Conservation (phyloP, 2,888 invertebrate genomes). For the Conops quadrifasciatus region DNA sequence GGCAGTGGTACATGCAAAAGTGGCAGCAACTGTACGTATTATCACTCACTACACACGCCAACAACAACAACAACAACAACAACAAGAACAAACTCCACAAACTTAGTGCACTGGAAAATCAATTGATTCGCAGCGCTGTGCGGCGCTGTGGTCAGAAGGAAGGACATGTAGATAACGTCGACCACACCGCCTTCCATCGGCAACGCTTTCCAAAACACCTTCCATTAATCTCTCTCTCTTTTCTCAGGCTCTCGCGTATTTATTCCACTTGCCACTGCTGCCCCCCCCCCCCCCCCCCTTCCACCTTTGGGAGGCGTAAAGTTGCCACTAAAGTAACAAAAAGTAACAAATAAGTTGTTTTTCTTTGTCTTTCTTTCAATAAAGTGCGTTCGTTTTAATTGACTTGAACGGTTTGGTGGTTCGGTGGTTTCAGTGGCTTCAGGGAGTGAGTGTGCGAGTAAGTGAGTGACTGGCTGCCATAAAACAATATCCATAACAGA, state of each 20-base stretch:
- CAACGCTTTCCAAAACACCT: too few relatives aligned
- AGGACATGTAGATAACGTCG: neutral
- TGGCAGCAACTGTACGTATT: slow-evolving; percentile 32
- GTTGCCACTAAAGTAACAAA: slow-evolving; percentile 14
- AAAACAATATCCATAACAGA: neutral
- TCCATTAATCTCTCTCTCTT: neutral
- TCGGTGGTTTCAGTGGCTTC: neutral
- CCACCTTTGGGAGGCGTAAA: too few relatives aligned
- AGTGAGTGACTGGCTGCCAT: neutral
- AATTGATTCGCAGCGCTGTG: slow-evolving; percentile 14
- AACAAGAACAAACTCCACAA: slow-evolving; percentile 32
- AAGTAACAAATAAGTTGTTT: slow-evolving; percentile 18
- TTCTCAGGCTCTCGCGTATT: neutral
- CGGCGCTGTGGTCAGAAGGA: neutral
- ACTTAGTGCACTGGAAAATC: slow-evolving; percentile 25
- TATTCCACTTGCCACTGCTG: neutral
- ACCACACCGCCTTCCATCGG: neutral
- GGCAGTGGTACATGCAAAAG: slow-evolving; percentile 27
- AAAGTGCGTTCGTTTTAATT: slow-evolving; percentile 32
- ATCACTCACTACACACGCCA: slow-evolving; percentile 19
- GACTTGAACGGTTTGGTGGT: slow-evolving; percentile 27
- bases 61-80: slow-evolving; percentile 36
- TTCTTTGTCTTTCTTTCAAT: slow-evolving; percentile 10
- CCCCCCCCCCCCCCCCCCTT: too few relatives aligned
- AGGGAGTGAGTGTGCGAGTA: neutral